Conservation (phyloP, 1,140 invertebrate species). For the Drosophila lacteicornis region DNA sequence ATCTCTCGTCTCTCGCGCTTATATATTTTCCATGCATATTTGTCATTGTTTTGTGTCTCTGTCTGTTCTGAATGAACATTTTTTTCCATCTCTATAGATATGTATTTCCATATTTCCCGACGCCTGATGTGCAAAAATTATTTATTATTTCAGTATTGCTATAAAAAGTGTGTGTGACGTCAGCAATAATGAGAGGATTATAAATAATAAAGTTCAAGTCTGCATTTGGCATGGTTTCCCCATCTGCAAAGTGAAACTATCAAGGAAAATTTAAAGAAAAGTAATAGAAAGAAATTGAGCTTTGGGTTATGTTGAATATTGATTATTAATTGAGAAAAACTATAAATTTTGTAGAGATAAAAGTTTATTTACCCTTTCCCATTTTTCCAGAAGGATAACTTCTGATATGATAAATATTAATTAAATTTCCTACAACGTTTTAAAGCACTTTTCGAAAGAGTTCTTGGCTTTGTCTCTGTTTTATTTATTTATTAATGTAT, state of each 20-base stretch:
- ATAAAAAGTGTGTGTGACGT: slow-evolving; percentile 41
- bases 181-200: slow-evolving; percentile 7
- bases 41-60: slow-evolving; percentile 49
- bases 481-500: background rate
- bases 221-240: no score
- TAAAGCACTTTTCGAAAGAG: no score
- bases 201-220: background rate
- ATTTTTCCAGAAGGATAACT: no score
- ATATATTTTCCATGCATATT: slow-evolving; percentile 44
- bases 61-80: slow-evolving; percentile 44
- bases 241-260: no score
- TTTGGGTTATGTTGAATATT: no score
- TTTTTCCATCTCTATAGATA: slow-evolving; percentile 5
- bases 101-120: slow-evolving; percentile 10
- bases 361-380: no score
- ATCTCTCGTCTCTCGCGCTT: slow-evolving; percentile 26
- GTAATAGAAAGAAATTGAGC: no score
- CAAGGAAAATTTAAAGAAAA: no score
- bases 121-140: slow-evolving; percentile 36
- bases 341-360: no score
- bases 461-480: background rate
- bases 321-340: no score
- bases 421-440: no score
- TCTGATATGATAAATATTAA: no score
- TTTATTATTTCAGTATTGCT: slow-evolving; percentile 42